A percentile compares a stretch with the other conserved stretches of the same genome.
phyloP scores from a whole-genome alignment of 2,113 vertebrate genomes.

The Odocoileus hemionus region DNA sequence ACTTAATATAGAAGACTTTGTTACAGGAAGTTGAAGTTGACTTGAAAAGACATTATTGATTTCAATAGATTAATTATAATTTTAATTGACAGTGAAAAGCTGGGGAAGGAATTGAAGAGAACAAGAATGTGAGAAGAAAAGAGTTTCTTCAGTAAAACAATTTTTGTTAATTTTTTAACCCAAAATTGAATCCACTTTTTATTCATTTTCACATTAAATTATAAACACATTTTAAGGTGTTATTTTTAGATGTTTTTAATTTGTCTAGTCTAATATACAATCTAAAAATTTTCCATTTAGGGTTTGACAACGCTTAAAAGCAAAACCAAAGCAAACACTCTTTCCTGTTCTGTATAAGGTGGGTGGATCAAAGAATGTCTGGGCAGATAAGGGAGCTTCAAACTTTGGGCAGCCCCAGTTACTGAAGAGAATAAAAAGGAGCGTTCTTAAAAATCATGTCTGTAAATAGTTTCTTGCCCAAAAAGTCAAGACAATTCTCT shows the following conservation, averaged over 20 bases:
- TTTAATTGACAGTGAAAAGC: background rate
- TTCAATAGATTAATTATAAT: background rate
- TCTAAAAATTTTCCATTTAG: conserved; percentile 33
- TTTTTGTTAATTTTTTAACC: background rate
- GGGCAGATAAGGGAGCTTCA: conserved; percentile 35
- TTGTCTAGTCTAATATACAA: conserved; percentile 34
- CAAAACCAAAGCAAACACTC: background rate
- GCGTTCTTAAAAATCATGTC: background rate
- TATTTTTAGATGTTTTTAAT: conserved; percentile 59
- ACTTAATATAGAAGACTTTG: background rate
- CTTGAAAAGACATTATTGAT: background rate
- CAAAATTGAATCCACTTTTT: background rate
- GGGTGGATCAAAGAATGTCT: conserved; percentile 53
- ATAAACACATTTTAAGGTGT: conserved; percentile 23
- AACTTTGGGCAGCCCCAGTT: background rate
- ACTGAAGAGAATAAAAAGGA: background rate
- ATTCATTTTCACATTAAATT: conserved; percentile 8
- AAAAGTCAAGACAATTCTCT: background rate
- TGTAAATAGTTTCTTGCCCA: background rate
- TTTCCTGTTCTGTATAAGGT: conserved; percentile 50
- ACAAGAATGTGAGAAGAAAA: background rate
- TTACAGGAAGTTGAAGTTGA: background rate
- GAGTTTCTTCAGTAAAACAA: background rate
- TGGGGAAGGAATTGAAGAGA: background rate
- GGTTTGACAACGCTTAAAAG: conserved; percentile 30